Percentiles rank a stretch among this genome's conserved stretches.
Conservation (phyloP, 2,888 invertebrate genomes). For the Platycnemis pennipes region DNA sequence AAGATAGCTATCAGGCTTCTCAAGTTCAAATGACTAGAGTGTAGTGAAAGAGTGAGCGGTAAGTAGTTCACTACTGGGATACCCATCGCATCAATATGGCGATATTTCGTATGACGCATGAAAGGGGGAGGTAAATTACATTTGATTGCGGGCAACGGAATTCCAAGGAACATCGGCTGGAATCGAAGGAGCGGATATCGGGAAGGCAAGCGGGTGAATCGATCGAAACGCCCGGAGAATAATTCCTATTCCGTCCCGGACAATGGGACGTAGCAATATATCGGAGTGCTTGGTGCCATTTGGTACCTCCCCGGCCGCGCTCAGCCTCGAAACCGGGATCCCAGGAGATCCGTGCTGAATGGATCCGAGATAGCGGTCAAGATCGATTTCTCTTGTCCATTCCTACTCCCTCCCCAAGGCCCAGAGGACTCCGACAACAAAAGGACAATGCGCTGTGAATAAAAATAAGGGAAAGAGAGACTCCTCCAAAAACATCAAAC, state of each 20-base stretch:
- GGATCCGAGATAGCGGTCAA: conserved; percentile 10
- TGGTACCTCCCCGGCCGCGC: not conserved
- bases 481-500: not conserved
- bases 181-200: not conserved
- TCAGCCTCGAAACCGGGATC: not conserved
- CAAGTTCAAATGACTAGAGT: no score
- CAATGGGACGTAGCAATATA: conserved; percentile 23
- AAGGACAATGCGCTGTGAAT: not conserved
- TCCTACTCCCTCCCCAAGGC: not conserved
- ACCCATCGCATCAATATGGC: no score
- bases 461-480: not conserved
- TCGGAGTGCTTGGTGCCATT: conserved; percentile 15
- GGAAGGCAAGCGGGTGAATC: not conserved
- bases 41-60: no score
- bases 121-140: no score
- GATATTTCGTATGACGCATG: no score
- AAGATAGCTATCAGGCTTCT: no score
- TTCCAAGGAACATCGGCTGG: no score
- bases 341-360: not conserved
- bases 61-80: no score
- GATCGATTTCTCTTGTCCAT: no score
- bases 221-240: conserved; percentile 12
- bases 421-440: not conserved
- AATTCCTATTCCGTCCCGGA: not conserved
- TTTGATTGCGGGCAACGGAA: no score